These are phyloP conservation scores for Lasioglossum lativentre DNA, from an alignment of 2,888 invertebrate genomes.

Conservation along the genomic window DNA sequence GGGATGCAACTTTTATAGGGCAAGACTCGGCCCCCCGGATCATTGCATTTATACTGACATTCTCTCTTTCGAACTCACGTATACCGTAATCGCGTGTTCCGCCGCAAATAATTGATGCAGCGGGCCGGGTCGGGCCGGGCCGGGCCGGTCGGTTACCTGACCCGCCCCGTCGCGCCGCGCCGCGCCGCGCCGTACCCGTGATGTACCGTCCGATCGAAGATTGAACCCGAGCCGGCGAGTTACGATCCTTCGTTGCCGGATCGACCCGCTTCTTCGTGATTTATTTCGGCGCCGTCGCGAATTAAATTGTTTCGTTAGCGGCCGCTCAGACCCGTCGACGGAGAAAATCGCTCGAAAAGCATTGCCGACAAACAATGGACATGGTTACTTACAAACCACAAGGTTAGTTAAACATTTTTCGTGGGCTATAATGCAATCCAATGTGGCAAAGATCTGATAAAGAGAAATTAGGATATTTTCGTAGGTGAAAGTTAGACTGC, in stretches of 20 bases:
- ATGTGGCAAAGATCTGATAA: too few species aligned
- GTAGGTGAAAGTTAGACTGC: too few species aligned
- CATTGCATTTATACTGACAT: constrained; percentile 74
- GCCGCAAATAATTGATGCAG: constrained; percentile 73
- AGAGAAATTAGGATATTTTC: too few species aligned
- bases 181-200: constrained; percentile 1
- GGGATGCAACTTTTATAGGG: constrained; percentile 76
- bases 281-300: constrained; percentile 8
- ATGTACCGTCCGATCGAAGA: constrained; percentile 43
- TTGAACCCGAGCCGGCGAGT: constrained; percentile 29
- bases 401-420: background rate
- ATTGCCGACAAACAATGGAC: background rate
- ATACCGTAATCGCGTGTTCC: constrained; percentile 70
- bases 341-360: background rate
- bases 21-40: constrained; percentile 57
- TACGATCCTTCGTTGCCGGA: constrained; percentile 23
- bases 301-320: constrained; percentile 32
- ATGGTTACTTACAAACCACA: background rate
- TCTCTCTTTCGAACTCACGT: constrained; percentile 62
- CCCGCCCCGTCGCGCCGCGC: too few species aligned
- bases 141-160: background rate
- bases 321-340: background rate
- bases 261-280: constrained; percentile 33
- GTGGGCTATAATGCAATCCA: background rate
- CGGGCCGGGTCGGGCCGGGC: background rate